A percentile compares a stretch with the other conserved stretches of the same genome.
phyloP scores from a whole-genome alignment of 2,888 invertebrate species.

The Tinea semifulvella region DNA sequence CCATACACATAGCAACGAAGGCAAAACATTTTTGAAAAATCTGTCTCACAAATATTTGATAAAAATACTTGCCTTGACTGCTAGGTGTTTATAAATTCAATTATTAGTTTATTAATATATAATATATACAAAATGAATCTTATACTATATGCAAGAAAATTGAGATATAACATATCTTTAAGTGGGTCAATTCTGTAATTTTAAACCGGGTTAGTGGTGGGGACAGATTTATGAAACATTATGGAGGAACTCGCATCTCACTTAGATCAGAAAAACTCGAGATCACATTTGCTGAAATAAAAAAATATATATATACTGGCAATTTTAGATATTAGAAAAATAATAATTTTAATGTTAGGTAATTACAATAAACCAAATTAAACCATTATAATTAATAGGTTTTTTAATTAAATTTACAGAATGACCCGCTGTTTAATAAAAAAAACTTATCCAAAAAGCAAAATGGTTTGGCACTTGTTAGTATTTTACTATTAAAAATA shows the following conservation, averaged over 20 bases:
- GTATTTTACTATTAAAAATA: conserved; percentile 16
- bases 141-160: conserved; percentile 26
- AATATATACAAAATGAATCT: conserved; percentile 27
- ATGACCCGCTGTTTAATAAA: conserved; percentile 8
- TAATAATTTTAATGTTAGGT: background rate
- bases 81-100: conserved; percentile 36
- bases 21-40: conserved; percentile 32
- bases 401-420: background rate
- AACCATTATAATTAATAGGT: too few relatives aligned
- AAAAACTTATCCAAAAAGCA: conserved; percentile 8
- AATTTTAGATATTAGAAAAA: conserved; percentile 9
- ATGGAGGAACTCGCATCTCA: too few relatives aligned
- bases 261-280: too few relatives aligned
- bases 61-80: conserved; percentile 43
- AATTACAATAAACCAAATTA: background rate
- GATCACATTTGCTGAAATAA: too few relatives aligned
- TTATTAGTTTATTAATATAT: conserved; percentile 22
- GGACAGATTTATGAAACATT: too few relatives aligned
- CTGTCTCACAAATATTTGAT: background rate
- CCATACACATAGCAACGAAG: conserved; percentile 54
- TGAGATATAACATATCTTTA: too few relatives aligned
- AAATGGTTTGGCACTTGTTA: conserved; percentile 12
- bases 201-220: too few relatives aligned
- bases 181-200: too few relatives aligned
- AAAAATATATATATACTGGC: conserved; percentile 9